These are phyloP conservation scores for Brachionus manjavacas DNA, from an alignment of 1,140 invertebrate genomes.

Conservation along the genomic window DNA sequence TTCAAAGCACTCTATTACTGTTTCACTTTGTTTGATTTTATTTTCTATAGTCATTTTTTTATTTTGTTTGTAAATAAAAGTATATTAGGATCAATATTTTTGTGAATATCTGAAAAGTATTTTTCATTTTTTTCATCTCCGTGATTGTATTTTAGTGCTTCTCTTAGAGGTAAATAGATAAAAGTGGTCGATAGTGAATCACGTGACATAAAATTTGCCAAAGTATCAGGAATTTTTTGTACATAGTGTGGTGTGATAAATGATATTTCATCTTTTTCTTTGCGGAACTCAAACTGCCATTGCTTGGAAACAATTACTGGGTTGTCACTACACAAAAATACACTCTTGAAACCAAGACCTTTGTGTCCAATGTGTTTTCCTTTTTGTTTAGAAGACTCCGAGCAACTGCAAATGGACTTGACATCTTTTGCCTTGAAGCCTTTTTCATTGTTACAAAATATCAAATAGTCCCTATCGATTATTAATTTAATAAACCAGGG, in stretches of 20 bases:
- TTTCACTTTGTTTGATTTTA: neutral
- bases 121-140: neutral
- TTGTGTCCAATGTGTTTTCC: constrained; percentile 34
- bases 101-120: neutral
- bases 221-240: neutral
- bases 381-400: constrained; percentile 5
- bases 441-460: constrained; percentile 35
- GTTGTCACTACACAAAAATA: constrained; percentile 5
- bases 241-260: constrained; percentile 5
- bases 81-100: constrained; percentile 6
- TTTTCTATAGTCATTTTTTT: neutral
- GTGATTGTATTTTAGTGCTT: neutral
- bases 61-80: constrained; percentile 28
- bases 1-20: neutral
- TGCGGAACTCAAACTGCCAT: constrained; percentile 6
- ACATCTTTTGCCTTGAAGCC: neutral
- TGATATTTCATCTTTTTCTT: constrained; percentile 25
- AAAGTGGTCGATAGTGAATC: neutral
- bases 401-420: neutral
- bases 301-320: neutral
- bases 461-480: constrained; percentile 8
- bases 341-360: constrained; percentile 22
- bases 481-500: constrained; percentile 1
- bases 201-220: neutral
- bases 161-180: constrained; percentile 17